Evolutionary conservation across 2,113 vertebrate genomes (phyloP).

Genomic region (Leuciscus idus): DNA sequence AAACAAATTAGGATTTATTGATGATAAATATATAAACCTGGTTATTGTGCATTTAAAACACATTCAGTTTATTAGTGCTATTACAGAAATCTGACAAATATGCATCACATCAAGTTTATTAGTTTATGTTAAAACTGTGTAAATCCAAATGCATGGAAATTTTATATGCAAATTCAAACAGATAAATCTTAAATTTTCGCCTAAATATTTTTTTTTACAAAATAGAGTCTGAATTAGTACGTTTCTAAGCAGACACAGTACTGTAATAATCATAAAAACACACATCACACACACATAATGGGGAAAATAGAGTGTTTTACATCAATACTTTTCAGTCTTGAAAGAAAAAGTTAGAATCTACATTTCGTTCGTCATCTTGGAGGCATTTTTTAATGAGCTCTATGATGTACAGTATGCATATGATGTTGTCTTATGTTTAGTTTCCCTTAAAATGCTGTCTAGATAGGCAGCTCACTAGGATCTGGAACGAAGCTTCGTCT

Average conservation of each 20-base stretch:
- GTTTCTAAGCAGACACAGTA: no score
- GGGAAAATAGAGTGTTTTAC: no score
- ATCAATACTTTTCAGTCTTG: no score
- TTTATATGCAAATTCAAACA: not conserved
- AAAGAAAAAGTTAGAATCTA: no score
- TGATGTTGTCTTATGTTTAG: no score
- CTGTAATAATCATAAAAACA: no score
- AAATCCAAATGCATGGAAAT: not conserved
- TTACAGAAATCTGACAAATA: not conserved
- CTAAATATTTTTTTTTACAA: not conserved
- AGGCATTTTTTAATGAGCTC: not conserved
- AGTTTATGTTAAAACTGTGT: not conserved
- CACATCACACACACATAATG: no score
- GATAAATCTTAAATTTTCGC: not conserved
- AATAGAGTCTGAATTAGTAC: not conserved
- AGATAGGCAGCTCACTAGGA: not conserved
- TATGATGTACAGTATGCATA: no score
- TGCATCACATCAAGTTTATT: not conserved
- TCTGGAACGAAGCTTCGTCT: conserved; percentile 48
- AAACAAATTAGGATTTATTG: not conserved
- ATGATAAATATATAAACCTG: not conserved
- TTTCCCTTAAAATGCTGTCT: no score
- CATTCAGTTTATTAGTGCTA: not conserved
- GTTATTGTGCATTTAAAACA: not conserved
- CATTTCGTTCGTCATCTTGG: not conserved